Evolutionary conservation across 2,113 vertebrate genomes (phyloP).

Genomic region (Oxygymnocypris stewartii): DNA sequence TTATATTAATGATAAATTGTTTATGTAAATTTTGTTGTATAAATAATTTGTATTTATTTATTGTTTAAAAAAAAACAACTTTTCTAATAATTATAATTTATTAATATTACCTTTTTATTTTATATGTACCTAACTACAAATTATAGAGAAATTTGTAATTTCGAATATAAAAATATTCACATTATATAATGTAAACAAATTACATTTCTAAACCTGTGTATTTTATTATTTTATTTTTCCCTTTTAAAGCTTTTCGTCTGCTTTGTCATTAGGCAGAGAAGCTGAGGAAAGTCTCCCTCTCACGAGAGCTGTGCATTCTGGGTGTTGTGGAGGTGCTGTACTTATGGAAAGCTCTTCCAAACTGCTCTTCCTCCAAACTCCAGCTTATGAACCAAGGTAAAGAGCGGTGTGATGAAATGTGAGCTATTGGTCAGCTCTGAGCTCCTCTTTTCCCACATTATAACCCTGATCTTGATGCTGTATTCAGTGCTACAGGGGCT

Average conservation of each 20-base stretch:
- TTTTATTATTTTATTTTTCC: background rate
- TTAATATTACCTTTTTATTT: background rate
- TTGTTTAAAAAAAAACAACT: too few species aligned
- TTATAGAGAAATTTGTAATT: too few species aligned
- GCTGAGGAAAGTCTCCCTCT: conserved; percentile 85
- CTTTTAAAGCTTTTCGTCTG: background rate
- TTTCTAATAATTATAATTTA: background rate
- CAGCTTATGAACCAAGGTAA: conserved; percentile 97
- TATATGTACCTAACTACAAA: too few species aligned
- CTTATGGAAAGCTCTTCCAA: conserved; percentile 96
- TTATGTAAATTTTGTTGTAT: too few species aligned
- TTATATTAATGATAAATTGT: too few species aligned
- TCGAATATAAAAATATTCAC: too few species aligned
- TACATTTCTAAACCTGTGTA: too few species aligned
- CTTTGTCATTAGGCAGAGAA: conserved; percentile 83
- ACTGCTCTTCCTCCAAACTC: conserved; percentile 92
- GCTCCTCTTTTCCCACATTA: background rate
- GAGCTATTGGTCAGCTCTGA: background rate
- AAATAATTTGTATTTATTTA: too few species aligned
- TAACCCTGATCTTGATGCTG: background rate
- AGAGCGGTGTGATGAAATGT: too few species aligned
- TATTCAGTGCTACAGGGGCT: conserved; percentile 88
- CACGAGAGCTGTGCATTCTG: conserved; percentile 88
- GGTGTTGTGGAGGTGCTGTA: conserved; percentile 94
- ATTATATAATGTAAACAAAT: too few species aligned